phyloP scores from a whole-genome alignment of 2,888 invertebrate species.

The Protonemura montana region DNA sequence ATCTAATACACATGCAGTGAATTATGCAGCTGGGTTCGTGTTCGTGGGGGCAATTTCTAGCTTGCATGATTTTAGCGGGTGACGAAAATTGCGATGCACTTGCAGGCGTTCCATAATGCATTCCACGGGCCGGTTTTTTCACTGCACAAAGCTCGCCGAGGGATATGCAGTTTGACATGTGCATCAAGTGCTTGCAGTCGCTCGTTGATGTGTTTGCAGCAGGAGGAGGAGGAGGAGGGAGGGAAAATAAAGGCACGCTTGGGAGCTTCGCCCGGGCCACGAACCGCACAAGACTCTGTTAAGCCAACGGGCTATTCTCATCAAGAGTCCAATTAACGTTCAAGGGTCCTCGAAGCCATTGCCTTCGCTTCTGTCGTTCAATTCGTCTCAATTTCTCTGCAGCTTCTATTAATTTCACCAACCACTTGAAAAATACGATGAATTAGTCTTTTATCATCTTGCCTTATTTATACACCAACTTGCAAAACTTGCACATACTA shows the following conservation, averaged over 20 bases:
- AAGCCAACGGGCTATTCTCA: conserved; percentile 7
- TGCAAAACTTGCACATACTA: not conserved
- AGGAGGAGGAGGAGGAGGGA: too few species aligned
- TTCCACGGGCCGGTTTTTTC: not conserved
- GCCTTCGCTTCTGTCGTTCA: not conserved
- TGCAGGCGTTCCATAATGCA: not conserved
- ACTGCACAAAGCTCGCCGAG: not conserved
- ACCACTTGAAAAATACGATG: not conserved
- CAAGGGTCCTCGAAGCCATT: conserved; percentile 17
- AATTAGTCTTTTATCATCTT: not conserved
- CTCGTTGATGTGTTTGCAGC: not conserved
- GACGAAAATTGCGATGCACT: not conserved
- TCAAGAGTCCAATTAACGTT: conserved; percentile 28
- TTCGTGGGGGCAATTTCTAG: not conserved
- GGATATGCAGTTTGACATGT: not conserved
- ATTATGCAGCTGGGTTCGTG: not conserved
- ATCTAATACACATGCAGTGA: not conserved
- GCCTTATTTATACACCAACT: not conserved
- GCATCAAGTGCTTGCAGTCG: not conserved
- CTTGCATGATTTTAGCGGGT: not conserved
- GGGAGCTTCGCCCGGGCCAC: not conserved
- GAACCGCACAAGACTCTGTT: not conserved
- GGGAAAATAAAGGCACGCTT: not conserved
- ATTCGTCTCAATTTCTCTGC: conserved; percentile 12
- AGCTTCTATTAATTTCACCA: not conserved